phyloP scores from a whole-genome alignment of 2,888 invertebrate species.

The Leptura quadrifasciata region DNA sequence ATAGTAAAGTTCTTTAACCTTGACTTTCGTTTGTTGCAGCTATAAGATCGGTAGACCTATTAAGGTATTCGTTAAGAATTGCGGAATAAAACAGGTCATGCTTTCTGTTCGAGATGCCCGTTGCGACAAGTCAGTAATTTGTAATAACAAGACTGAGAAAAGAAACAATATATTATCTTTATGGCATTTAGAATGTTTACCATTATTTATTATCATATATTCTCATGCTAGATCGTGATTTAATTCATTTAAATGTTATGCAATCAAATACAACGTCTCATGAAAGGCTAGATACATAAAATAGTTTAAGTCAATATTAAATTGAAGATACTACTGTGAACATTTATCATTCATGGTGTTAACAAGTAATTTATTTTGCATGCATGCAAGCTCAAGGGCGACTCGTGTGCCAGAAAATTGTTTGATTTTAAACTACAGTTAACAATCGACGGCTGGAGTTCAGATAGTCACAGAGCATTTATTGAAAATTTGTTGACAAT shows the following conservation, averaged over 20 bases:
- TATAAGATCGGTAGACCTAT: slow-evolving; percentile 20
- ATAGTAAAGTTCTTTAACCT: slow-evolving; percentile 41
- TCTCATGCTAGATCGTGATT: neutral
- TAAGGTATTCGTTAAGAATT: slow-evolving; percentile 9
- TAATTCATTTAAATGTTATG: neutral
- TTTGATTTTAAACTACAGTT: neutral
- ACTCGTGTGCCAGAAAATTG: neutral
- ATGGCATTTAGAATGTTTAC: slow-evolving; percentile 5
- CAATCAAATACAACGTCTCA: neutral
- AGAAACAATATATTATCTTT: slow-evolving; percentile 1
- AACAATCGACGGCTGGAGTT: too few species aligned
- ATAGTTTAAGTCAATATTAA: neutral
- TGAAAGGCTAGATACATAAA: neutral
- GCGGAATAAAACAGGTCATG: slow-evolving; percentile 20
- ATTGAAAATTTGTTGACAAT: too few species aligned
- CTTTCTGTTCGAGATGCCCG: neutral
- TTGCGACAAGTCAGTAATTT: slow-evolving; percentile 20
- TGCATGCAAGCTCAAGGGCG: neutral
- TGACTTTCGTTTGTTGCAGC: slow-evolving; percentile 39
- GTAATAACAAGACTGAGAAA: neutral
- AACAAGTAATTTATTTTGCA: neutral
- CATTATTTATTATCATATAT: neutral
- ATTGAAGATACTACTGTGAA: neutral
- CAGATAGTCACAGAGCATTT: too few species aligned
- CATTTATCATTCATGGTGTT: neutral